These are phyloP conservation scores for Malaclemys terrapin DNA, from an alignment of 2,113 vertebrate species.

Conservation along the genomic window DNA sequence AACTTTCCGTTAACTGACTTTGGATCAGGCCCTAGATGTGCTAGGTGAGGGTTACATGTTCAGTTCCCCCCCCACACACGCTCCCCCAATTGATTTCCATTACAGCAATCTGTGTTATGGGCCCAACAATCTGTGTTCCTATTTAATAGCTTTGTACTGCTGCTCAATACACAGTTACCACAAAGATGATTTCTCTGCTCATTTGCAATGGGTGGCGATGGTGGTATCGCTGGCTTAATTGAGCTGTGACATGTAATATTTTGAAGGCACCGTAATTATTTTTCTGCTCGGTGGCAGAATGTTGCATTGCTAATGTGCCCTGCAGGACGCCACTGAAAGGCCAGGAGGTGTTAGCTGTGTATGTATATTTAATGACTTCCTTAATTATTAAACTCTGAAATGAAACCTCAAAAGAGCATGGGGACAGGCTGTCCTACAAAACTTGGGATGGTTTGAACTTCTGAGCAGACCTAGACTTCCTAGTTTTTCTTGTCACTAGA, in stretches of 20 bases:
- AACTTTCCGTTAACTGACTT: neutral
- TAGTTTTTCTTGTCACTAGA: neutral
- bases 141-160: neutral
- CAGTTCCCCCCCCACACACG: rapidly evolving
- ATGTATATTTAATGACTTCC: neutral
- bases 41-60: rapidly evolving
- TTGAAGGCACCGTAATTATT: neutral
- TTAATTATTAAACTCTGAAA: constrained; percentile 34
- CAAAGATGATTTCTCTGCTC: neutral
- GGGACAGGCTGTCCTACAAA: neutral
- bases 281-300: neutral
- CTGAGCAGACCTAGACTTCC: rapidly evolving
- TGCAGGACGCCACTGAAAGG: neutral
- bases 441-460: neutral
- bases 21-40: rapidly evolving
- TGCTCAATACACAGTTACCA: neutral
- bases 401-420: neutral
- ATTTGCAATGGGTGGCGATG: neutral
- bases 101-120: neutral
- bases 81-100: neutral
- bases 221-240: neutral
- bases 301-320: neutral
- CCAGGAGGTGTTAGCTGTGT: neutral
- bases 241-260: neutral
- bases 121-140: rapidly evolving